Evolutionary conservation across 1,140 invertebrate genomes (phyloP), one percentile per base, ranked within the genome.

Genomic region (Eufriesea mexicana): DNA sequence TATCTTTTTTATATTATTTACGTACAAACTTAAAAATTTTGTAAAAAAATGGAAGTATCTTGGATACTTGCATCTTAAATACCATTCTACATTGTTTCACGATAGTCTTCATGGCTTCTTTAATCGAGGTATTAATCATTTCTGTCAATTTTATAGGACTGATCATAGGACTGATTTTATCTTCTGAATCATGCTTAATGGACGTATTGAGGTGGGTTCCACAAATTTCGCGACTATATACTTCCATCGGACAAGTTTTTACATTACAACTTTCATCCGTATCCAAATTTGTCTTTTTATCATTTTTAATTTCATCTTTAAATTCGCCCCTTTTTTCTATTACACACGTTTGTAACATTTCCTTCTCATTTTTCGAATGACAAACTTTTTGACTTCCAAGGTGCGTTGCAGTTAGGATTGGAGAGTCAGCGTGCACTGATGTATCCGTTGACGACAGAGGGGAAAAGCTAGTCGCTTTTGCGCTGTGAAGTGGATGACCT

Each of bases 121-220:
- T 91, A 18, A 89, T 86, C 35, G 89, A 90, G 51, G 72, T 86
- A 62, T 90, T 89, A 16, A 91, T 89, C 28, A 91, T 84, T 61
- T 87, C 85, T 14, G 51, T 90, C n/a, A 90, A 51, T 54, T 85
- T 86, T 0, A 54, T 45, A 6, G 28, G 55, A 51, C 16, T 67
- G 14, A 81, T 67, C n/a, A 49, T 45, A 6, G 28, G 55, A 51
- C 20, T 67, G 14, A 78, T 72, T 25, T 54, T 61, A 28, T 67
- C 28, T 2, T 66, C 59, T 18, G 76, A 20, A 18, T 57, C 23
- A 35, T 28, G 6, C 70, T 61, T 57, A 18, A 28, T 14, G 42
- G 8, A 16, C 55, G 72, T 47, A 42, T 75, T 49, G 16, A 5
- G 1, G 14, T 16, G n/a, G 8, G 28, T 49, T 45, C 16, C 59